Evolutionary conservation across 2,113 vertebrate genomes (phyloP).

Genomic region (Neolamprologus hecqui): DNA sequence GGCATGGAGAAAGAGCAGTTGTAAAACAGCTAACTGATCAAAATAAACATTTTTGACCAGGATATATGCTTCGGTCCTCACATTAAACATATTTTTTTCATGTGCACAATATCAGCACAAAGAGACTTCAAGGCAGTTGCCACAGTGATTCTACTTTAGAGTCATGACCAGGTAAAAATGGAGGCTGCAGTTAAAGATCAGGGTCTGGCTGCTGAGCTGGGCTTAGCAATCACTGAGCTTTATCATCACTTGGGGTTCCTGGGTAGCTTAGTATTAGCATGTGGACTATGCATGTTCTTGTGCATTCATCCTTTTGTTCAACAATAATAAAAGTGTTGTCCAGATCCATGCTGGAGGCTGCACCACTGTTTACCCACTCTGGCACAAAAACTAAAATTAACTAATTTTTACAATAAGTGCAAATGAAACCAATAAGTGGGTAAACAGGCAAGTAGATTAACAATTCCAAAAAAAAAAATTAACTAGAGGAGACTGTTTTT

Average conservation of each 20-base stretch:
- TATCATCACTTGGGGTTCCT: background rate
- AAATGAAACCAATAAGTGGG: background rate
- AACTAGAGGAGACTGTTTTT: background rate
- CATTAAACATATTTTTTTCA: background rate
- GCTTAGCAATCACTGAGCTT: background rate
- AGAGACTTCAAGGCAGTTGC: background rate
- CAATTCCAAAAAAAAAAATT: background rate
- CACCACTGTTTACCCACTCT: background rate
- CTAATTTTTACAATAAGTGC: background rate
- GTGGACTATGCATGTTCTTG: background rate
- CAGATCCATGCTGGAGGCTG: background rate
- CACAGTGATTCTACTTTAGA: background rate
- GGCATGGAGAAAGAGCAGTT: background rate
- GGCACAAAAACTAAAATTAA: background rate
- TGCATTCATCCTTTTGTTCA: background rate
- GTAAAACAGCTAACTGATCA: background rate
- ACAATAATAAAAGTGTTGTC: background rate
- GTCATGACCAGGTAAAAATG: background rate
- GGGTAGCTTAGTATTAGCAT: background rate
- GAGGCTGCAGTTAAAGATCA: background rate
- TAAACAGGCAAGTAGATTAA: background rate
- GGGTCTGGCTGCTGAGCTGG: background rate
- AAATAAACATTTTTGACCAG: background rate
- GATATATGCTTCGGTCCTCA: background rate
- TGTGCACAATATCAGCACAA: background rate